Evolutionary conservation across 2,113 vertebrate species (phyloP), one percentile per base, ranked within the genome.

Genomic region (Benitochromis conjunctus): DNA sequence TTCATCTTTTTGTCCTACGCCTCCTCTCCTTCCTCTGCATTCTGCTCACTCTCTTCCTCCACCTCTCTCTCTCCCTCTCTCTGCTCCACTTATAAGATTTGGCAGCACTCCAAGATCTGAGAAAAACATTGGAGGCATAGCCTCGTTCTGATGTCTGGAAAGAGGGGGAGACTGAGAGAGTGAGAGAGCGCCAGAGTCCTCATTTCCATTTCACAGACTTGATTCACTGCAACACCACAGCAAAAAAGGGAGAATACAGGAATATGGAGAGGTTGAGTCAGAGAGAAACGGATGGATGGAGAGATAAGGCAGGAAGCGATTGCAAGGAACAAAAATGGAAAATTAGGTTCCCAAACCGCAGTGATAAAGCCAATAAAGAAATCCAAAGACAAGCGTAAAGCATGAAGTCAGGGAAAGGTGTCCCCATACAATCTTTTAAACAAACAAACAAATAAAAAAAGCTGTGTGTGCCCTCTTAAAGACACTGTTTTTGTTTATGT

Each of bases 41-140:
- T 90, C 85, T 87, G 71, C 88, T 94, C 92, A 9, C 88, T 92
- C 90, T 88, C 88, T 89, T 84, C 90, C 87, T 93, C 88, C 79
- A 78, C 83, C 88, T 86, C 74, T 60, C 80, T 87, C 87, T 86
- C 86, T 90, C 88, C 74, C 93, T 90, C 92, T 93, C 88, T 85
- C 90, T 95, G 93, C 92, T 95, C 95, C 93, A 96, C 94, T 95
- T 95, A 92, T 93, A 93, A 83, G 94, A 93, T 93, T 96, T 97
- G 97, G 97, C 98, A 96, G 96, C 89, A 94, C 93, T 95, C 96
- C 97, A 97, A 95, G 94, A 95, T 94, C 95, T 92, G 66, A 96
- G 93, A 94, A 95, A 89, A 91, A 95, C 96, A 96, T 97, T 95
- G 94, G 69, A 87, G 96, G 96, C 96, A 94, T 84, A 92, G 96